These are phyloP conservation scores for Tetraodon nigroviridis DNA, from an alignment of 2,113 vertebrate species.

Conservation along the genomic window DNA sequence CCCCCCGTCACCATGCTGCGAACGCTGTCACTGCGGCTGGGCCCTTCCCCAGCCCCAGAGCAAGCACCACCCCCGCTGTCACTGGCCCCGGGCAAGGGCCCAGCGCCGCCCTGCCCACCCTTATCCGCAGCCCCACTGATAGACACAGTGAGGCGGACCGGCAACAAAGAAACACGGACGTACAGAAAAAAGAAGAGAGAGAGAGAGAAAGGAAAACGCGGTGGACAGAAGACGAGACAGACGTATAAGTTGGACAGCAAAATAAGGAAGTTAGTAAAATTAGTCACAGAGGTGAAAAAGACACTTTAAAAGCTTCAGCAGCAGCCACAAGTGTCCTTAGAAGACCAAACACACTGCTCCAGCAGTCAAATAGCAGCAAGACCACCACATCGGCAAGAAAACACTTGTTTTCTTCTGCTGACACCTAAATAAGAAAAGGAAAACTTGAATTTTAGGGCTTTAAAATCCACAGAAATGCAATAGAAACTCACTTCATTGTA, in stretches of 20 bases:
- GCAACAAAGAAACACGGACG: conserved; percentile 62
- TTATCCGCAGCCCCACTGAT: conserved; percentile 90
- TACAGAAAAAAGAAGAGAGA: conserved; percentile 35
- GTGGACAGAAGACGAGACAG: conserved; percentile 60
- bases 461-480: not conserved
- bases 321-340: conserved; percentile 25
- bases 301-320: conserved; percentile 22
- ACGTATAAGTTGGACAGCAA: conserved; percentile 59
- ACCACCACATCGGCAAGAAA: conserved; percentile 38
- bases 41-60: conserved; percentile 79
- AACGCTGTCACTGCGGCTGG: conserved; percentile 88
- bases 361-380: conserved; percentile 23
- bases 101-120: conserved; percentile 82
- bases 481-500: too few relatives aligned
- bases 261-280: conserved; percentile 61
- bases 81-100: conserved; percentile 81
- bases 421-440: not conserved
- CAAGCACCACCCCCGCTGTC: conserved; percentile 77
- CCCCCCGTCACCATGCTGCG: conserved; percentile 89
- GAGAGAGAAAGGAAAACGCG: conserved; percentile 57
- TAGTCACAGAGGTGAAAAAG: conserved; percentile 27
- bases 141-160: conserved; percentile 28
- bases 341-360: conserved; percentile 7
- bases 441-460: too few relatives aligned
- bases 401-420: conserved; percentile 2